Evolutionary conservation across 2,888 invertebrate species (phyloP), one percentile per base, ranked within the genome.

Genomic region (Lepetodrilus schrolli): DNA sequence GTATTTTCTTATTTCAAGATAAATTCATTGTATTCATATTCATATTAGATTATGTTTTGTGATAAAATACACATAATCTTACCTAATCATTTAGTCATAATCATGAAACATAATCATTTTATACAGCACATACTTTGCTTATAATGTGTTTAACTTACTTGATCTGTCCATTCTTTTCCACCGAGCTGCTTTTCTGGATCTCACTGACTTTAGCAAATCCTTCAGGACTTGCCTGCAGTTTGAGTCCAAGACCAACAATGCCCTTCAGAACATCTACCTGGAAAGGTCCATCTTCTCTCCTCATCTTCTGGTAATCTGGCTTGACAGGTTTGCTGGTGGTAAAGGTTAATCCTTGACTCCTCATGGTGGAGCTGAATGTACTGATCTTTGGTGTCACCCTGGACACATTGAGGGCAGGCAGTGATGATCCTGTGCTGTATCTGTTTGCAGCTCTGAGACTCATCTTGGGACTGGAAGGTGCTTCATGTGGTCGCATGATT

Each of bases 191-290:
- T 10, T 80, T 81, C 69, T 87, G 84, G 51, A 89, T 83, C 38
- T 86, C 86, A 17, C 82, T 81, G 21, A 89, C 83, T 58, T 78
- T 75, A 4, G 83, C 82, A 70, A 78, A 76, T 5, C 87, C 87
- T 13, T 86, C 82, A 3, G 80, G 72, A 7, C 80, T 83, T 66
- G 84, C 82, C 50, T 77, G 77, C 10, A 88, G 83, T 51, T 85
- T 86, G 71, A 88, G 81, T n/a, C 89, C 89, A 30, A 89, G 75
- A n/a, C 89, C 88, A 20, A 86, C 77, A 70, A 89, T 86, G 23
- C 88, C 87, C 74, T 87, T 87, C 69, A 88, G 78, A 20, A 89
- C 84, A 30, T 86, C 87, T 34, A 89, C 84, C 76, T 86, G 85
- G 69, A 88, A 89, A 26, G 87, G 84, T 38, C 84, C 80, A 7